A percentile compares a stretch with the other conserved stretches of the same genome.
Conservation (phyloP, 2,797 vertebrate genomes). For the Anisognathus igniventris region DNA sequence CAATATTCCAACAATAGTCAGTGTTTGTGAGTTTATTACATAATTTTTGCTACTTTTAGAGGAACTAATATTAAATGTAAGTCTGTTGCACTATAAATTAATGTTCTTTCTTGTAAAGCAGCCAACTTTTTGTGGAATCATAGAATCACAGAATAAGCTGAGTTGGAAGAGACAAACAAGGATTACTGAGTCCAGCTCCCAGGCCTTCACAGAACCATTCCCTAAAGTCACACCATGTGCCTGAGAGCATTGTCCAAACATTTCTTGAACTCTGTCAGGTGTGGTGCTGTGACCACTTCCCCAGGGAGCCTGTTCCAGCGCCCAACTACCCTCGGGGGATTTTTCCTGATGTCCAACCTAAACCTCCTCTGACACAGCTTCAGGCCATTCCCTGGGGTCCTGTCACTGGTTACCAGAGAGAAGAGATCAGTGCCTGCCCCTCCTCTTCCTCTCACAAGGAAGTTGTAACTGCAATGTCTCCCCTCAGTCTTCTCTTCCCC, state of each 20-base stretch:
- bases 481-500: background rate
- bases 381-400: background rate
- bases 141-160: background rate
- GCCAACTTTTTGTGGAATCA: background rate
- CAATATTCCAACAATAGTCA: background rate
- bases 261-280: background rate
- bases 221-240: background rate
- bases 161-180: background rate
- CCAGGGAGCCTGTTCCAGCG: background rate
- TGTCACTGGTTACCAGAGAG: background rate
- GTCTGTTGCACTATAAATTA: background rate
- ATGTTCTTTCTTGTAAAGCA: background rate
- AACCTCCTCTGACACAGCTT: background rate
- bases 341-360: background rate
- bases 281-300: background rate
- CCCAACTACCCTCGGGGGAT: accelerated
- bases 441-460: background rate
- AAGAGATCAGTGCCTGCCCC: background rate
- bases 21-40: background rate
- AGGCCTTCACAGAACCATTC: too few relatives aligned
- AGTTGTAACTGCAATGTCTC: background rate
- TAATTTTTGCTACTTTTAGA: background rate
- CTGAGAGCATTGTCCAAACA: background rate
- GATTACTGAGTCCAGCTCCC: background rate
- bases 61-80: background rate